Evolutionary conservation across 2,888 invertebrate species (phyloP).

Genomic region (Ypsolopha scabrella): DNA sequence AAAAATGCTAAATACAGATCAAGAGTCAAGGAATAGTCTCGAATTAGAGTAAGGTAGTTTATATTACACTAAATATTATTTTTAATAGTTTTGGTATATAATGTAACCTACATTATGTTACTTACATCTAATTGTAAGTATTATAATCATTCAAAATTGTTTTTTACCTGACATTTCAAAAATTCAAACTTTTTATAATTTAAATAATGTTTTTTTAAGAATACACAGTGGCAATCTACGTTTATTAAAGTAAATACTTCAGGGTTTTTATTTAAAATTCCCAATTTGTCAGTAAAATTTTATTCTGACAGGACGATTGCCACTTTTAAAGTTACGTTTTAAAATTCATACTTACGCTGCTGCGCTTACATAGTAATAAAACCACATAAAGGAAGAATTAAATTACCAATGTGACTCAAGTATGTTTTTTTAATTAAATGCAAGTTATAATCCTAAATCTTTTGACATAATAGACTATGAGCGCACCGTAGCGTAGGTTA

Average conservation of each 20-base stretch:
- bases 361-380: too few relatives aligned
- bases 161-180: conserved; percentile 5
- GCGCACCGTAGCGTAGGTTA: too few relatives aligned
- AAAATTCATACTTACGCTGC: too few relatives aligned
- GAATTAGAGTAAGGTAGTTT: not conserved
- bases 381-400: too few relatives aligned
- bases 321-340: too few relatives aligned
- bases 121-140: not conserved
- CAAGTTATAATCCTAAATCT: too few relatives aligned
- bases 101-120: not conserved
- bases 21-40: conserved; percentile 7
- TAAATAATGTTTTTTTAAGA: not conserved
- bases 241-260: not conserved
- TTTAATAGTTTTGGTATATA: not conserved
- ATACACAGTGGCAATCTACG: not conserved
- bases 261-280: not conserved
- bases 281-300: too few relatives aligned
- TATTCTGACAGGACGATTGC: too few relatives aligned
- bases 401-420: too few relatives aligned
- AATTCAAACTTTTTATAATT: not conserved
- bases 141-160: not conserved
- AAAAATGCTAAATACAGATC: conserved; percentile 12
- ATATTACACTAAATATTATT: not conserved
- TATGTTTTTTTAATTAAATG: too few relatives aligned
- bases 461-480: too few relatives aligned